Evolutionary conservation across 2,113 vertebrate genomes (phyloP), one percentile per base, ranked within the genome.

Genomic region (Aldabrachelys gigantea): DNA sequence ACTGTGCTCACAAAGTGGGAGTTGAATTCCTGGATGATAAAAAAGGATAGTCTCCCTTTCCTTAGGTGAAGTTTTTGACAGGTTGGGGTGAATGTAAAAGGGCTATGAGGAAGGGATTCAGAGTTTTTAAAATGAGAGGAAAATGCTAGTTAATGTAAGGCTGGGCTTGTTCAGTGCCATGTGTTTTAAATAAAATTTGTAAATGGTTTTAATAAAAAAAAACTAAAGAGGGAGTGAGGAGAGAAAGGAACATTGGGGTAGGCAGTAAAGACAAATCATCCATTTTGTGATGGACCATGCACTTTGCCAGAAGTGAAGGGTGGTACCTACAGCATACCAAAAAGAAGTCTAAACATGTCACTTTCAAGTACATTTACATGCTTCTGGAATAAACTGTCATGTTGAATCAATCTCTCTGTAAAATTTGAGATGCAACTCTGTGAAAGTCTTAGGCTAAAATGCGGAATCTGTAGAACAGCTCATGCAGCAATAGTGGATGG

Each of bases 351-450:
- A 83, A 96, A 89, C 59, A 57, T 52, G 80, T 83, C 9, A 86
- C 89, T 94, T 95, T 79, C n/a, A 81, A 90, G 84, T 21, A 88
- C 62, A 17, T 91, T 95, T 96, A 87, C 44, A 19, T 91, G 90
- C 53, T 86, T 93, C 93, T 94, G 91, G 90, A 96, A 89, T 0
- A 1, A 96, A 54, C 93, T 96, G 96, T 94, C 89, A 80, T 21
- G 25, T 2, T 89, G 80, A 96, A 88, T 97, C 76, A 96, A 88
- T 97, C 76, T 85, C 50, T 86, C 89, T 89, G 35, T 97, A 83
- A 95, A 90, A 94, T 84, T 25, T 72, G 87, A 93, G 89, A 84
- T 5, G 8, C 3, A 50, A 59, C 83, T 94, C 56, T 78, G 54
- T 89, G 93, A 47, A 97, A 90, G 90, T 52, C 84, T 89, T 93